These are phyloP conservation scores for Nycticorax nycticorax DNA, from an alignment of 2,113 vertebrate genomes.

Conservation along the genomic window DNA sequence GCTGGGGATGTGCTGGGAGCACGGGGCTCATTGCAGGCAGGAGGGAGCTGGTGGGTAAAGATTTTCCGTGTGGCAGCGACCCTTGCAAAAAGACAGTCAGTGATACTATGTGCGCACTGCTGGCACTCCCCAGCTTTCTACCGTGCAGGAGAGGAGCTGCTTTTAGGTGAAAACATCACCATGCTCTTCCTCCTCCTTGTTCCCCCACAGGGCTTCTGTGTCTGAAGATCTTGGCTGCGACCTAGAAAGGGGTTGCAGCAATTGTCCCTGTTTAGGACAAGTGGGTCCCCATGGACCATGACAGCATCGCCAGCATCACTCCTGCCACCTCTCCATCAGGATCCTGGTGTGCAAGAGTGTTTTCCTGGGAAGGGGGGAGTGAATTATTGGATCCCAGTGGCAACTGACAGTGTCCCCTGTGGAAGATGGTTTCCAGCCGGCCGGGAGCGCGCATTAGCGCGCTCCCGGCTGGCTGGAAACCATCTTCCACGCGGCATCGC, in stretches of 20 bases:
- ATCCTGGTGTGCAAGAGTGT: background rate
- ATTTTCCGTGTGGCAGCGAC: background rate
- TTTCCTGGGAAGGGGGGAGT: background rate
- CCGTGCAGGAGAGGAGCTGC: background rate
- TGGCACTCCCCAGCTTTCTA: background rate
- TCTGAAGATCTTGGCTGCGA: background rate
- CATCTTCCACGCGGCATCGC: background rate
- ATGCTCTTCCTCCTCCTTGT: background rate
- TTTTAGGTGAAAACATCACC: background rate
- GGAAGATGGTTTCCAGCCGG: background rate
- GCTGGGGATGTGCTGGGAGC: background rate
- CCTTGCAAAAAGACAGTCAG: accelerated
- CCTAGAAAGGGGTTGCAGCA: background rate
- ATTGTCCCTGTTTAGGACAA: background rate
- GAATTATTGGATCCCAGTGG: background rate
- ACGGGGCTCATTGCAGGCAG: background rate
- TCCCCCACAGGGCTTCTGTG: background rate
- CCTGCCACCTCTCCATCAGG: background rate
- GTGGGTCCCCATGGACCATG: accelerated
- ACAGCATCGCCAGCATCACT: background rate
- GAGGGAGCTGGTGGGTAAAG: background rate
- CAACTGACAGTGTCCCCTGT: accelerated
- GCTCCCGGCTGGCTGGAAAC: background rate
- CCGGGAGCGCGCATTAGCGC: accelerated
- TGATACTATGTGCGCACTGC: accelerated